phyloP scores from a whole-genome alignment of 2,113 vertebrate genomes.

The Holacanthus passer region DNA sequence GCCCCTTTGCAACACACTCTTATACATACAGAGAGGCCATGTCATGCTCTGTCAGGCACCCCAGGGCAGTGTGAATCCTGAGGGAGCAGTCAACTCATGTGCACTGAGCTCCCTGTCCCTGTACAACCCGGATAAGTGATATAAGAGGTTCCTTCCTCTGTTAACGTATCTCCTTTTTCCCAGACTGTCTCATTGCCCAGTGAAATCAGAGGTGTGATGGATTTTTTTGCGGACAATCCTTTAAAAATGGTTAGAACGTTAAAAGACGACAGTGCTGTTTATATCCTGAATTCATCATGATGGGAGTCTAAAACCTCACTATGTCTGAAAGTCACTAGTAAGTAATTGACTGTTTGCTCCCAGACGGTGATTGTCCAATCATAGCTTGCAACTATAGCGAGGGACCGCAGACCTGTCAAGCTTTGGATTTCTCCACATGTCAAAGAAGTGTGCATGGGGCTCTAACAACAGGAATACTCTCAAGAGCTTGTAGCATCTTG shows the following conservation, averaged over 20 bases:
- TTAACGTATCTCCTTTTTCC: slow-evolving; percentile 31
- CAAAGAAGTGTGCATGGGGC: neutral
- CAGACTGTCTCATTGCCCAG: slow-evolving; percentile 17
- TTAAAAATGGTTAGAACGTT: slow-evolving; percentile 28
- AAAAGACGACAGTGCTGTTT: neutral
- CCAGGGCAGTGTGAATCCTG: slow-evolving; percentile 76
- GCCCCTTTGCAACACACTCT: slow-evolving; percentile 40
- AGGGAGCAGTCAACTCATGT: slow-evolving; percentile 79
- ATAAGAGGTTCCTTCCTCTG: slow-evolving; percentile 50
- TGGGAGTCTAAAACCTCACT: neutral
- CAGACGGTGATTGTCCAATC: neutral
- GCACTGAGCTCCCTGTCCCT: slow-evolving; percentile 74
- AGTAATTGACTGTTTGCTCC: neutral
- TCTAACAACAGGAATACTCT: neutral
- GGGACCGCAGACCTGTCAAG: neutral
- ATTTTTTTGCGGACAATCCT: neutral
- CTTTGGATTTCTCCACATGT: neutral
- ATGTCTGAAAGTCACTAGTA: slow-evolving; percentile 40
- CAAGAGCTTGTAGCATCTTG: neutral
- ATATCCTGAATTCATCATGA: slow-evolving; percentile 8
- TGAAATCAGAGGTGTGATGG: slow-evolving; percentile 4
- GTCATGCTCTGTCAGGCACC: slow-evolving; percentile 70
- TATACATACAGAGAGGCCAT: slow-evolving; percentile 39
- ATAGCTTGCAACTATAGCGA: neutral
- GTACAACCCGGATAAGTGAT: slow-evolving; percentile 75